These are phyloP conservation scores for Crocodylus rhombifer DNA, from an alignment of 2,797 vertebrate genomes.

Conservation along the genomic window DNA sequence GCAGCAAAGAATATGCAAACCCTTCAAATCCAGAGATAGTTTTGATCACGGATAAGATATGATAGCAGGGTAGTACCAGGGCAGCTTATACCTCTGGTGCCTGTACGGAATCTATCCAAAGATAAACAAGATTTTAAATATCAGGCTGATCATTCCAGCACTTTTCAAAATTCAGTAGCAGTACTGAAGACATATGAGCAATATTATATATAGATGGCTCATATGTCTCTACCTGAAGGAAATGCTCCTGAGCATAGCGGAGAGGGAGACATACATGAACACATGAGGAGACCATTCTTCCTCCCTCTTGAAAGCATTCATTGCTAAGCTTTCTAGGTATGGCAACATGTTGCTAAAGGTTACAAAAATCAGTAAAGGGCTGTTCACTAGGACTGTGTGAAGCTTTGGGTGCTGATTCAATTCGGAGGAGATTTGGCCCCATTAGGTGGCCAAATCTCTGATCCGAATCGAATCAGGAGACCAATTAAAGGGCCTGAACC, in stretches of 20 bases:
- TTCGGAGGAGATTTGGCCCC: too few relatives aligned
- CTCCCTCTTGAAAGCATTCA: background rate
- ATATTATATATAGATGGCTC: background rate
- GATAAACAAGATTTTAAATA: constrained; percentile 7
- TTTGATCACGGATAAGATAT: background rate
- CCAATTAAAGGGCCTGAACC: too few relatives aligned
- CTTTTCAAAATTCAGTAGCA: background rate
- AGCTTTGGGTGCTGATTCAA: too few relatives aligned
- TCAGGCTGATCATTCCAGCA: constrained; percentile 10
- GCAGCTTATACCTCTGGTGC: background rate
- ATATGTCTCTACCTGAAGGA: background rate
- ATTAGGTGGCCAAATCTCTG: too few relatives aligned
- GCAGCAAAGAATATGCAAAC: background rate
- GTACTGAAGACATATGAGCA: background rate
- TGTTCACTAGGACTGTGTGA: too few relatives aligned
- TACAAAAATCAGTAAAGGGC: background rate
- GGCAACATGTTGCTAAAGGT: background rate
- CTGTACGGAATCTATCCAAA: background rate
- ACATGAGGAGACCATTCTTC: background rate
- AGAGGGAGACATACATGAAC: background rate
- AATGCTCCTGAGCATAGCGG: background rate
- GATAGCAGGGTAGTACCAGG: background rate
- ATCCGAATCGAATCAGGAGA: too few relatives aligned
- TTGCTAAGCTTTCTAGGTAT: background rate
- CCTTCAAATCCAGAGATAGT: background rate